These are phyloP conservation scores for Lottia scabra DNA, from an alignment of 2,888 invertebrate genomes.

Conservation along the genomic window DNA sequence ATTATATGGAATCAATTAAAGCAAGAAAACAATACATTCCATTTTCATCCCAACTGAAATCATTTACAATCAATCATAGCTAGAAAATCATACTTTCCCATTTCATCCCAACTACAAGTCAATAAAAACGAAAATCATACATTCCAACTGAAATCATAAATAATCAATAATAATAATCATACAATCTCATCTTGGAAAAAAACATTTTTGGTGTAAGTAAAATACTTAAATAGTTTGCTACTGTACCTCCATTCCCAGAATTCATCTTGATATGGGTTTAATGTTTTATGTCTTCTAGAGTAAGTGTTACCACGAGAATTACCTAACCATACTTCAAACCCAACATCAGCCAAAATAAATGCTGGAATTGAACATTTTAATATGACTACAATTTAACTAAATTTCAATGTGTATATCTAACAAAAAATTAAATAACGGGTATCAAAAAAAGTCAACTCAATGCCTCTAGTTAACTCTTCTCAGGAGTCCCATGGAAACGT, in stretches of 20 bases:
- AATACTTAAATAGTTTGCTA: not conserved
- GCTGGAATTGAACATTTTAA: conserved; percentile 15
- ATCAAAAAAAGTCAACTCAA: too few relatives aligned
- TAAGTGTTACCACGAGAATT: conserved; percentile 87
- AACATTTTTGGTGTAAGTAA: not conserved
- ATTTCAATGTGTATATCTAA: too few relatives aligned
- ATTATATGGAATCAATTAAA: conserved; percentile 75
- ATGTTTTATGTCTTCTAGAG: conserved; percentile 76
- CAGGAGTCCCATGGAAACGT: too few relatives aligned
- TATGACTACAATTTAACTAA: too few relatives aligned
- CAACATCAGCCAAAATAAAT: conserved; percentile 69
- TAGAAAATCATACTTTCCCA: conserved; percentile 87
- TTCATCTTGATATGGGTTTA: conserved; percentile 71
- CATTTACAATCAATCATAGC: conserved; percentile 72
- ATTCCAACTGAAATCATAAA: conserved; percentile 76
- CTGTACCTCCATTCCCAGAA: conserved; percentile 78
- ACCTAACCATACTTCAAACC: conserved; percentile 84
- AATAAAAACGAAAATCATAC: conserved; percentile 87
- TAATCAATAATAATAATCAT: not conserved
- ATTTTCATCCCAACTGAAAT: conserved; percentile 87
- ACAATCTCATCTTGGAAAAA: not conserved
- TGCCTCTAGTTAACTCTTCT: too few relatives aligned
- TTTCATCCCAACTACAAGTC: conserved; percentile 87
- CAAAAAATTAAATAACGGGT: too few relatives aligned
- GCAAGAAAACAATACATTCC: conserved; percentile 88